Evolutionary conservation across 2,113 vertebrate species (phyloP).

Genomic region (Nothoprocta pentlandii): DNA sequence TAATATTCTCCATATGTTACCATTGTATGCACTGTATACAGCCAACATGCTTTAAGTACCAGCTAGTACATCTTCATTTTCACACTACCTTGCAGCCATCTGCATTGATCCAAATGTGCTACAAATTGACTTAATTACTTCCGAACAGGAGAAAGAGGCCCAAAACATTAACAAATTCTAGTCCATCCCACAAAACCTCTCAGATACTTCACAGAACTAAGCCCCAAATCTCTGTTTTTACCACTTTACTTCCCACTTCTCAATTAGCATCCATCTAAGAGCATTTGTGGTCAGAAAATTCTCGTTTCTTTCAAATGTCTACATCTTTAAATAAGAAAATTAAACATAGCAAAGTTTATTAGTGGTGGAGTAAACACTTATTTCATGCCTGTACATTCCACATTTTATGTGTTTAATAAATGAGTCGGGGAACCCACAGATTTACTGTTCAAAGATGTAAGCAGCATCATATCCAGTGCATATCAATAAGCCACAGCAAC

Average conservation of each 20-base stretch:
- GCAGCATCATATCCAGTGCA: background rate
- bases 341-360: background rate
- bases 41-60: background rate
- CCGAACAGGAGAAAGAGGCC: background rate
- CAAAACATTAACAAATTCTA: background rate
- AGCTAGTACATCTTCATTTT: conserved; percentile 13
- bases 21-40: background rate
- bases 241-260: background rate
- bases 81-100: conserved; percentile 1
- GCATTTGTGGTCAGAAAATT: background rate
- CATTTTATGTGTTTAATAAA: background rate
- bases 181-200: background rate
- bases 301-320: background rate
- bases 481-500: background rate
- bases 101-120: conserved; percentile 23
- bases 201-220: background rate
- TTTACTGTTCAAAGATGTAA: background rate
- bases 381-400: background rate
- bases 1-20: background rate
- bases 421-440: accelerated
- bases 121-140: background rate
- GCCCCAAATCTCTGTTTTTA: background rate
- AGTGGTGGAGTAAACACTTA: background rate
- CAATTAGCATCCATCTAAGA: background rate
- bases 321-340: background rate